Evolutionary conservation across 2,797 vertebrate species (phyloP).

Genomic region (Pseudochirops cupreus): DNA sequence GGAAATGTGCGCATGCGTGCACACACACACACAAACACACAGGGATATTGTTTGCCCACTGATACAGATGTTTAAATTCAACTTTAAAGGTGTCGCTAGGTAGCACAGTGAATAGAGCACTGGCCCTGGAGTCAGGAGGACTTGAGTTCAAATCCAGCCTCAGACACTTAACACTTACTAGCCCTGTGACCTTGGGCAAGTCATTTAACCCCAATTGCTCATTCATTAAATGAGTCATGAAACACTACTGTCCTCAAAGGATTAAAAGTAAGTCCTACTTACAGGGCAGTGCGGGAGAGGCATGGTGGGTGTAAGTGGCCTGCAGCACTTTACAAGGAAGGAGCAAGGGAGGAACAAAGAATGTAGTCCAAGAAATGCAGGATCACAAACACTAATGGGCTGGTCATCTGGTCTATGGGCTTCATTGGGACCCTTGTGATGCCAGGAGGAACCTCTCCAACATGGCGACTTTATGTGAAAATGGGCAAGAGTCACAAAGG

Average conservation of each 20-base stretch:
- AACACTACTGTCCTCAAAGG: not conserved
- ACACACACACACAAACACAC: not conserved
- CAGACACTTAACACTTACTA: too few relatives aligned
- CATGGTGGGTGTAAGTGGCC: not conserved
- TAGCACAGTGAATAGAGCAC: too few relatives aligned
- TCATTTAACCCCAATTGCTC: too few relatives aligned
- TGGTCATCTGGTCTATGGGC: not conserved
- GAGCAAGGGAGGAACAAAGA: not conserved
- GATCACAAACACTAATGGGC: not conserved
- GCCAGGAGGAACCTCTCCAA: not conserved
- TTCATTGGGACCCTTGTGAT: not conserved
- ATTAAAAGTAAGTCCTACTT: not conserved
- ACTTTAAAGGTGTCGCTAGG: not conserved
- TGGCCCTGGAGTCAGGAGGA: too few relatives aligned
- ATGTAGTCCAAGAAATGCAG: not conserved
- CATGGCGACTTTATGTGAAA: not conserved
- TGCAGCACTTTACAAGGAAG: not conserved
- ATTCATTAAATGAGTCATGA: not conserved
- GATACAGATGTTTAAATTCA: constrained; percentile 7
- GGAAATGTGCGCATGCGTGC: not conserved
- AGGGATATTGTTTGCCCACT: constrained; percentile 11
- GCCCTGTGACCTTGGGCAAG: too few relatives aligned
- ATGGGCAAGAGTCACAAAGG: not conserved
- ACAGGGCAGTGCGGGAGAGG: not conserved
- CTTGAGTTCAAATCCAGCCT: too few relatives aligned